Base-by-base conservation (phyloP, 2,113 vertebrate genomes). In the Pangasianodon hypophthalmus region DNA sequence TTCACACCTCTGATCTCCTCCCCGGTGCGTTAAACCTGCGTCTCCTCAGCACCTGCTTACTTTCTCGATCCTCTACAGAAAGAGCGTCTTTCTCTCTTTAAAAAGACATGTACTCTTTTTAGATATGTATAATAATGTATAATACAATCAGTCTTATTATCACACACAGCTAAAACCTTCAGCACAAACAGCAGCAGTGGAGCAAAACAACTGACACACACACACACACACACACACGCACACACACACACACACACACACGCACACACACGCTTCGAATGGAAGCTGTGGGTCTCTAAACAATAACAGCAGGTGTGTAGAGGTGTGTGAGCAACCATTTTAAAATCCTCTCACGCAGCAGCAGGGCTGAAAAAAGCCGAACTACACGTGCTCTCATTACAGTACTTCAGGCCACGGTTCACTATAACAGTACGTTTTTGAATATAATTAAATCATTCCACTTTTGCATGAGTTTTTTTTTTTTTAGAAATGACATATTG, bases 1-100 rank as follows among this genome's bases (percentile, higher is more conserved):
- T 75, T 69, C 77, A 80, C 71, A 41, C 77, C 81, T 26, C 64
- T 14, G 26, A 62, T 64, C 69, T 73, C 52, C 60, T 41, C 87
- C 64, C 44, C 48, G 60, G 50, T 58, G 85, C 69, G 41, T 58
- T 89, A 91, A 82, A 75, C 71, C 75, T 86, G 56, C 48, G 18
- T 67, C 62, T 86, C 75, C 32, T 62, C 37, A 19, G 41, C 79
- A 69, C 85, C 85, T 88, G 64, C 84, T 86, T 60, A 67, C 48
- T 44, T 29, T 77, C 60, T 50, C n/a, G 26, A 6, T 46, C 21
- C 37, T 58, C 37, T 73, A 69, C n/a, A 44, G 46, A 48, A 85
- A 77, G 46, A 10, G 26, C 16, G 67, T 48, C 67, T 84, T 16
- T 60, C 88, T 77, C 16, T 73, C 69, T 41, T 16, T 71, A 37